Percentiles rank a stretch among this genome's conserved stretches.
Conservation (phyloP, 2,888 invertebrate species). For the Dasysyrphus tricinctus region DNA sequence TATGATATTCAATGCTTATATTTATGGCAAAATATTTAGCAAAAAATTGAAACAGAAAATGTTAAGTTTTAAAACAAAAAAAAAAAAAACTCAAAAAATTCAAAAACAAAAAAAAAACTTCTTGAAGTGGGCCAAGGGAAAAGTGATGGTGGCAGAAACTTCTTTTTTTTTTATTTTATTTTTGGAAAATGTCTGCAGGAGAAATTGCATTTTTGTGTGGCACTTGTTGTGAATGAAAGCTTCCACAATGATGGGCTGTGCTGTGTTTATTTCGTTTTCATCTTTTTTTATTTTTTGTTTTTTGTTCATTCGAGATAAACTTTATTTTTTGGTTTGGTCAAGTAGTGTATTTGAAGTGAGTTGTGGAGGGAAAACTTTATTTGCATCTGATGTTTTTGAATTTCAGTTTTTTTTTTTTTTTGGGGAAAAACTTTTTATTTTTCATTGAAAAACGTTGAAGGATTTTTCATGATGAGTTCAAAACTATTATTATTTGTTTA, state of each 20-base stretch:
- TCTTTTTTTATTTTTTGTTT: background rate
- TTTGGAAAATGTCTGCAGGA: slow-evolving; percentile 56
- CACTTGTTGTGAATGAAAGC: slow-evolving; percentile 57
- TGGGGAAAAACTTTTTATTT: background rate
- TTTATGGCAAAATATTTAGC: slow-evolving; percentile 34
- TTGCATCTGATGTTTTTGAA: slow-evolving; percentile 16
- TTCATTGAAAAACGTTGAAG: slow-evolving; percentile 7
- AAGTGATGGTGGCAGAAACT: slow-evolving; percentile 22
- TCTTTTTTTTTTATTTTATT: background rate
- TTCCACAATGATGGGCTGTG: slow-evolving; percentile 18
- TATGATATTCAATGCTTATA: slow-evolving; percentile 10
- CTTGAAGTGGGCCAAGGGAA: slow-evolving; percentile 49
- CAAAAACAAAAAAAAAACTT: slow-evolving; percentile 10
- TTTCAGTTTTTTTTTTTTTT: background rate
- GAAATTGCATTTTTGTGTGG: slow-evolving; percentile 66
- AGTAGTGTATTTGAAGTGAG: slow-evolving; percentile 22
- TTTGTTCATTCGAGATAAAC: slow-evolving; percentile 44
- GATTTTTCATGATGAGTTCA: slow-evolving; percentile 1
- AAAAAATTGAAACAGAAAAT: slow-evolving; percentile 43
- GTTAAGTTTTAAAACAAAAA: slow-evolving; percentile 31
- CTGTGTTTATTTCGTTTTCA: background rate
- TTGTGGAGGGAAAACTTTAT: background rate
- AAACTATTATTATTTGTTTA: background rate
- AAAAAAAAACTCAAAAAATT: slow-evolving; percentile 18
- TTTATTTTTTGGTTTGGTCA: slow-evolving; percentile 48